Base-by-base conservation (phyloP, 2,888 invertebrate species). In the Pedicia rivosa region DNA sequence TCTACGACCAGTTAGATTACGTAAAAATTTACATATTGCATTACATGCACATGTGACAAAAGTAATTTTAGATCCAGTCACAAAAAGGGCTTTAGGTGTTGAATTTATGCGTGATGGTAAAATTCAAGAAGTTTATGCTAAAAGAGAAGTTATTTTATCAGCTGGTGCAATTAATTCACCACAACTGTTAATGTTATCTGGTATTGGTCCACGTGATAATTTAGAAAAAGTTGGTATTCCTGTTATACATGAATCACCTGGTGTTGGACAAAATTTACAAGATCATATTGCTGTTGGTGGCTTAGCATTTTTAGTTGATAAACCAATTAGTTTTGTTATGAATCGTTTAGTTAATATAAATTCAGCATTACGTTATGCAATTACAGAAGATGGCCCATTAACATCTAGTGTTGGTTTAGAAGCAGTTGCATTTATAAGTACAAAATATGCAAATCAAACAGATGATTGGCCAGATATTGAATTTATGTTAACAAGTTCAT, bases 381-480 rank as follows among this genome's bases (percentile, higher is more conserved):
- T 88, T 22, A 72, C 77, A n/a, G 86, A 87, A 52, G 76, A 83
- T 45, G 88, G 90, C 0, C 86, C 90, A 0, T 55, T 90, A 28
- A 88, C 91, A 1, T 82, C 87, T 1, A 82, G 81, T 48, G 72
- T 88, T 16, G 90, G 87, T 0, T 64, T 91, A 40, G 91, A 91
- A 61, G 80, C 83, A 0, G 81, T 86, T 0, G 87, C 80, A 1
- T 91, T 91, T 53, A 79, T 90, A 36, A 77, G 78, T 19, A 87
- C 88, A 1, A 88, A 87, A 59, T 88, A 86, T 53, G 84, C 84
- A 0, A 90, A 88, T 52, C 67, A 74, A 37, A 70, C 77, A 1
- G 83, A 87, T 38, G 88, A 90, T 54, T 88, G 86, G 83, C 88
- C 90, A 0, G 90, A 90, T 51, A 84, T 90, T 43, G 86, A 87